Conservation (phyloP, 2,113 vertebrate species). For the Columba janthina region DNA sequence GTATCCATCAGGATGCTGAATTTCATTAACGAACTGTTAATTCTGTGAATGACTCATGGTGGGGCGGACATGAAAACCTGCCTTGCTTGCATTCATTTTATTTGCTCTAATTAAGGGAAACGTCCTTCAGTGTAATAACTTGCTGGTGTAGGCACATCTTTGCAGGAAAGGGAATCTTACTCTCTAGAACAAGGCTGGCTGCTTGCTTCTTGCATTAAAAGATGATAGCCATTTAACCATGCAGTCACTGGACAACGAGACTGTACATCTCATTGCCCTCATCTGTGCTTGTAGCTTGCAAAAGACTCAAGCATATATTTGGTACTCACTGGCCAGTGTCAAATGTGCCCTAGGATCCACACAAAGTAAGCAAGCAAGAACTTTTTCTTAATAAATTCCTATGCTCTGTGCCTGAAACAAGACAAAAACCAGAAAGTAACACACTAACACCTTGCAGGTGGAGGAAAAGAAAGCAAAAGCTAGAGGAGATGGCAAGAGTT, state of each 20-base stretch:
- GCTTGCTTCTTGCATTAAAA: not conserved
- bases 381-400: not conserved
- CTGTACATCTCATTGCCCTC: not conserved
- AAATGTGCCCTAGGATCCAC: not conserved
- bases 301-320: not conserved
- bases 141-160: not conserved
- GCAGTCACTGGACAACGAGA: not conserved
- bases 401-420: not conserved
- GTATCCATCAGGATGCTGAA: not conserved
- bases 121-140: not conserved
- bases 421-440: not conserved
- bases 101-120: not conserved
- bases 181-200: not conserved
- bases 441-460: not conserved
- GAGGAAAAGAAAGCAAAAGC: not conserved
- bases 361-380: not conserved
- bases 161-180: not conserved
- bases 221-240: not conserved
- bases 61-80: not conserved
- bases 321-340: not conserved
- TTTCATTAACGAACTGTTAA: conserved; percentile 12
- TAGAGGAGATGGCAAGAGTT: not conserved
- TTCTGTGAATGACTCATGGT: not conserved
- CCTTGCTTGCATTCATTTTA: not conserved
- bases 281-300: not conserved